Base-by-base conservation (phyloP, 1,140 invertebrate species). In the Orchesella cincta region DNA sequence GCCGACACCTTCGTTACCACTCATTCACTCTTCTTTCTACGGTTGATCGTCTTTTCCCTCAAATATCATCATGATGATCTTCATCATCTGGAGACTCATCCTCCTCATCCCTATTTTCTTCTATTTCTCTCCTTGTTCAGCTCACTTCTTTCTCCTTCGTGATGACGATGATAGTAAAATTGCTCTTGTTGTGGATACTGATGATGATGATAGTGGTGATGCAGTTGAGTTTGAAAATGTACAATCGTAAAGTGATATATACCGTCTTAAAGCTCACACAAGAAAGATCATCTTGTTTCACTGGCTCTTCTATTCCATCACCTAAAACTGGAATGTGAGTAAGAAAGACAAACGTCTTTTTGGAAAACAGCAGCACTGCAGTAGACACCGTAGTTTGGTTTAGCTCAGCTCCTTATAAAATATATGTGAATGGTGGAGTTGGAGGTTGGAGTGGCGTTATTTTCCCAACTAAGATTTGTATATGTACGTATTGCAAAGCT, bases 41-140 rank as follows among this genome's bases (percentile, higher is more conserved):
- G 26, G 28, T 67, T 67, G 28, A 33, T 67, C 28, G 31, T 67
- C 31, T 67, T 67, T 29, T 67, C 33, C 62, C 62, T 23, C 23
- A 12, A 3, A 12, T 20, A 46, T 46, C 39, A 46, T 46, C 39
- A 8, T n/a, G 12, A n/a, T 23, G 3, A 67, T 31, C 62, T 18
- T 33, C 62, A 67, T 67, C 12, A 67, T 33, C 62, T 31, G 31
- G 62, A 67, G 62, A 67, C 62, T 33, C 62, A 67, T 67, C 28
- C 62, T 14, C 26, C 8, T 67, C 62, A 31, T 33, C 26, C 62
- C 62, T 14, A 8, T 31, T 73, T 73, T 36, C 1, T 73, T 31
- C 12, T 14, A 26, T 67, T 67, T 67, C 62, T 67, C 31, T 16
- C 54, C 3, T 57, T 57, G 3, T 57, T 14, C 54, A 46, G 28